phyloP scores from a whole-genome alignment of 2,797 vertebrate species.

The Aeoliscus strigatus region DNA sequence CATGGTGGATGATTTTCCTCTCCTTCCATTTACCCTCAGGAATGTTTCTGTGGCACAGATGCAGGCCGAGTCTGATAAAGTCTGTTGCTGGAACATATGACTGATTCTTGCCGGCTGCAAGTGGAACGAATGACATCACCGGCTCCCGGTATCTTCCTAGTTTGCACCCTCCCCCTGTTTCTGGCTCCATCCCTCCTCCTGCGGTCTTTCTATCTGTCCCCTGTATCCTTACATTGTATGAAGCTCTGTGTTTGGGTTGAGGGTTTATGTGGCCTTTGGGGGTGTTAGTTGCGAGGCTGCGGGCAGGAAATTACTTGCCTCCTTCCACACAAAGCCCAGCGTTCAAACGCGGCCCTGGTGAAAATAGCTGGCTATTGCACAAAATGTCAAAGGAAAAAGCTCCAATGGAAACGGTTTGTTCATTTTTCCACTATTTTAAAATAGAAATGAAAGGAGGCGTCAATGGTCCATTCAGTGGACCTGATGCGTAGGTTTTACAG shows the following conservation, averaged over 20 bases:
- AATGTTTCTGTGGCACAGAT: constrained; percentile 61
- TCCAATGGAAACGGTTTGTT: constrained; percentile 28
- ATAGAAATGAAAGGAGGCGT: constrained; percentile 24
- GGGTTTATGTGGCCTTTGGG: constrained; percentile 40
- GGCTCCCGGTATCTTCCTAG: constrained; percentile 52
- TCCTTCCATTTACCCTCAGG: constrained; percentile 47
- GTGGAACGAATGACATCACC: constrained; percentile 77
- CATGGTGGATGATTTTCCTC: constrained; percentile 18
- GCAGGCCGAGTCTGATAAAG: constrained; percentile 61
- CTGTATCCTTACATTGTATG: constrained; percentile 16
- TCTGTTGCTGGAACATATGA: constrained; percentile 67
- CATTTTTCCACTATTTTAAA: constrained; percentile 31
- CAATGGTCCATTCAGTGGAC: constrained; percentile 12
- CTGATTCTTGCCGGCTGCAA: constrained; percentile 57
- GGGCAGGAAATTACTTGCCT: constrained; percentile 58
- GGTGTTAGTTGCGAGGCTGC: constrained; percentile 41
- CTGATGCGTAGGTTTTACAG: constrained; percentile 17
- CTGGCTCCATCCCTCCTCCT: constrained; percentile 22
- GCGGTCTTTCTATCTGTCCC: constrained; percentile 12
- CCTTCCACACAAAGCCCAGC: constrained; percentile 49
- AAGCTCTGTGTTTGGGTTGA: constrained; percentile 25
- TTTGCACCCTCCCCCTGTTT: constrained; percentile 15
- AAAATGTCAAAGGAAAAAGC: constrained; percentile 54
- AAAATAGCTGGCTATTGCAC: constrained; percentile 43
- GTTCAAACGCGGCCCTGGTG: constrained; percentile 46